Percentiles rank a stretch among this genome's conserved stretches.
Evolutionary conservation across 2,888 invertebrate species (phyloP).

Genomic region (Cantharis rustica): DNA sequence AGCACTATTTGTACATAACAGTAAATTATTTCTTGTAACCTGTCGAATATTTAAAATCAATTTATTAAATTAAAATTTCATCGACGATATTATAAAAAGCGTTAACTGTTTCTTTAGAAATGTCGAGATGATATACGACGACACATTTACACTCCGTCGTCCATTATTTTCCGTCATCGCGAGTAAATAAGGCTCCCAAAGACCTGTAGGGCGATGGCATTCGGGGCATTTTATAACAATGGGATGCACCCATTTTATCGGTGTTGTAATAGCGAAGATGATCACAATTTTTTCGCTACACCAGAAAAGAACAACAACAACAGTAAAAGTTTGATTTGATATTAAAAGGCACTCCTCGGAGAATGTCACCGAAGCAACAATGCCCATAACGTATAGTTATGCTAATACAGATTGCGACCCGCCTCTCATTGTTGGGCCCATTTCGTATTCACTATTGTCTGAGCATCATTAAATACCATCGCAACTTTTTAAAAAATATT

Average conservation of each 20-base stretch:
- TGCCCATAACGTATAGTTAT: constrained; percentile 36
- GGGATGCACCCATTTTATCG: neutral
- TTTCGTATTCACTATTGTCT: constrained; percentile 38
- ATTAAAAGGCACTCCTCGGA: constrained; percentile 28
- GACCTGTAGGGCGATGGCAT: neutral
- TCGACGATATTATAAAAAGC: neutral
- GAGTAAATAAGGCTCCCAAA: neutral
- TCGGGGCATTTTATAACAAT: neutral
- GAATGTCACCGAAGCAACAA: constrained; percentile 31
- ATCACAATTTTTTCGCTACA: constrained; percentile 1
- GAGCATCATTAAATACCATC: constrained; percentile 35
- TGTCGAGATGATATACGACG: neutral
- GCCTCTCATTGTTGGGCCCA: constrained; percentile 39
- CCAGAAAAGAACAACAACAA: constrained; percentile 4
- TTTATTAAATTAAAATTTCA: neutral
- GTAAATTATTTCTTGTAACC: neutral
- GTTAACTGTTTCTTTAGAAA: neutral
- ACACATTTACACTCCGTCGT: neutral
- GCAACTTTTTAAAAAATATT: neutral
- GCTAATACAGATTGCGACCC: constrained; percentile 34
- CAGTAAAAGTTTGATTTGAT: constrained; percentile 19
- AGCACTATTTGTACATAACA: neutral
- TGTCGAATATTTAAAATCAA: neutral
- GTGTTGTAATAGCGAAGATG: neutral
- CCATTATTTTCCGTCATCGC: neutral